Conservation (phyloP, 2,797 vertebrate species). For the Tapirus indicus region DNA sequence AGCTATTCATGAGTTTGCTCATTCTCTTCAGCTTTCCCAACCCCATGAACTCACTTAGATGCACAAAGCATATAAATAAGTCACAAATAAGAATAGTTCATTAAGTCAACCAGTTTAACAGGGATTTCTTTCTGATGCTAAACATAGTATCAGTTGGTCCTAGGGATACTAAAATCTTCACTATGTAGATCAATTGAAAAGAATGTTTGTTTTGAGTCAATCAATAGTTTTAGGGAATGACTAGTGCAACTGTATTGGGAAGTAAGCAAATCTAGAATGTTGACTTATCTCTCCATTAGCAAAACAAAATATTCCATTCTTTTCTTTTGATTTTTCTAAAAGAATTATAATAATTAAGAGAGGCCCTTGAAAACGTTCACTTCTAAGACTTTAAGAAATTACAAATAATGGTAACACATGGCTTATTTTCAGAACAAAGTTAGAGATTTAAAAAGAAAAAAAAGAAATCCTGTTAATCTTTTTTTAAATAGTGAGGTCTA, state of each 20-base stretch:
- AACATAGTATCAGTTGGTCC: neutral
- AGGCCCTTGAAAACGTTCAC: neutral
- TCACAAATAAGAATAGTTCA: slow-evolving; percentile 41
- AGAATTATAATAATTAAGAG: neutral
- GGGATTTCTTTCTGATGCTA: slow-evolving; percentile 40
- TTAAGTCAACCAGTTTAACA: neutral
- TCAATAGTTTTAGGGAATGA: slow-evolving; percentile 44
- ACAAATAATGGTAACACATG: slow-evolving; percentile 65
- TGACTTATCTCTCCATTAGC: neutral
- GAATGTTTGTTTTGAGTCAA: slow-evolving; percentile 46
- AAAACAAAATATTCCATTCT: slow-evolving; percentile 58
- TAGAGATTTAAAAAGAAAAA: neutral
- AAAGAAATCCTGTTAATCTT: neutral
- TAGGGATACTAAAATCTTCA: slow-evolving; percentile 33
- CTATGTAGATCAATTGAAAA: slow-evolving; percentile 28
- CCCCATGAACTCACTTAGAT: neutral
- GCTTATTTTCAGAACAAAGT: slow-evolving; percentile 46
- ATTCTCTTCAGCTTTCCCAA: slow-evolving; percentile 37
- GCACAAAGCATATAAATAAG: slow-evolving; percentile 29
- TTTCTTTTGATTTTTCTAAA: slow-evolving; percentile 36
- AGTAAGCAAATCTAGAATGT: slow-evolving; percentile 43
- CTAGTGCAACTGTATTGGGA: neutral
- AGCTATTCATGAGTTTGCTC: slow-evolving; percentile 29
- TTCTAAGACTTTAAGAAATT: neutral
- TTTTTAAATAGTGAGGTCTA: neutral